These are phyloP conservation scores for Caenorhabditis inopinata DNA, from an alignment of 1,140 invertebrate genomes.

Conservation along the genomic window DNA sequence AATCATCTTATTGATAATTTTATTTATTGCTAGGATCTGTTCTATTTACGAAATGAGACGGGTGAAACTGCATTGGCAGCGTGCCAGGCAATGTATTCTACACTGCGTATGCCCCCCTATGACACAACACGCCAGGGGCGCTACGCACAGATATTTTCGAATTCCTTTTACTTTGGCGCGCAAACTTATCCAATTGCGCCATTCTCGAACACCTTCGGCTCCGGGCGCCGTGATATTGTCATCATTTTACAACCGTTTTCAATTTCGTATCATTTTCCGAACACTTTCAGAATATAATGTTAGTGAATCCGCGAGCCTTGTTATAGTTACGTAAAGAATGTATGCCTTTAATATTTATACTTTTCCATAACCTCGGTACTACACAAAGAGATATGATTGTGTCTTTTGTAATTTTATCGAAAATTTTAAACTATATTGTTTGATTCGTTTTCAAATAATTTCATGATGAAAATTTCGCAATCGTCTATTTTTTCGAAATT, in stretches of 20 bases:
- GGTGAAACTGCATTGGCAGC: neutral
- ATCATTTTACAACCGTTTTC: neutral
- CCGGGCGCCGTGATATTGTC: neutral
- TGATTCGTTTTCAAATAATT: too few species aligned
- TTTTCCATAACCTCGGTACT: too few species aligned
- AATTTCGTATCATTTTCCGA: neutral
- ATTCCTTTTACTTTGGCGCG: neutral
- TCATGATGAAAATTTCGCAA: too few species aligned
- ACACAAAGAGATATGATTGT: too few species aligned
- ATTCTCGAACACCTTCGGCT: neutral
- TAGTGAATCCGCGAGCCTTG: too few species aligned
- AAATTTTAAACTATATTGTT: too few species aligned
- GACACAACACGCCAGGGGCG: neutral
- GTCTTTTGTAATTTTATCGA: too few species aligned
- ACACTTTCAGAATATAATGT: too few species aligned
- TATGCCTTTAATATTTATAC: too few species aligned
- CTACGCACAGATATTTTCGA: conserved; percentile 20
- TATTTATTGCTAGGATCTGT: too few species aligned
- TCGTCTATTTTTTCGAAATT: neutral
- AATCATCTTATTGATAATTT: too few species aligned
- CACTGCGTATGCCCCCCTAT: neutral
- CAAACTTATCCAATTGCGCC: neutral
- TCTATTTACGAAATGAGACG: neutral
- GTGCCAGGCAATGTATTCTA: neutral
- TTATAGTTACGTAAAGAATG: too few species aligned